A percentile compares a stretch with the other conserved stretches of the same genome.
These are phyloP conservation scores for Agrilus planipennis DNA, from an alignment of 1,140 invertebrate species.

Conservation along the genomic window DNA sequence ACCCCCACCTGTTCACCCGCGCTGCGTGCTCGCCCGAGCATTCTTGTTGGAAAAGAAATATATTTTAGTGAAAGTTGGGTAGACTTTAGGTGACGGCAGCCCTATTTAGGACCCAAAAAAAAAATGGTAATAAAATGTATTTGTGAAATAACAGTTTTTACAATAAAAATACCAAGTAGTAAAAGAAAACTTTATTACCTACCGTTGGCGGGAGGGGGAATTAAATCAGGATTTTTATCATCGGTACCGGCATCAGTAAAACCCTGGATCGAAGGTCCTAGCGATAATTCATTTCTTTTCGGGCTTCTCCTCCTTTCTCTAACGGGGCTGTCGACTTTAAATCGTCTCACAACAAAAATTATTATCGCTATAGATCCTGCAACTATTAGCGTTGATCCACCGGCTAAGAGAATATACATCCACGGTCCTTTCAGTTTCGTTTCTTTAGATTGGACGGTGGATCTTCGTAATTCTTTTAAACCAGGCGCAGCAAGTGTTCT, in stretches of 20 bases:
- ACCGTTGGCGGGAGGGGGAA: slow-evolving; percentile 29
- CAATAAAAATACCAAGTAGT: no score
- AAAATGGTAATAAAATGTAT: no score
- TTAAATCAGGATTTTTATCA: slow-evolving; percentile 33
- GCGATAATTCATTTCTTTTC: slow-evolving; percentile 23
- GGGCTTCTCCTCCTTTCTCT: slow-evolving; percentile 24
- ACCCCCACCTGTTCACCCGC: no score
- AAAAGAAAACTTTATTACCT: slow-evolving; percentile 9
- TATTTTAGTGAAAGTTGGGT: no score
- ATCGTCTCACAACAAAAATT: slow-evolving; percentile 27
- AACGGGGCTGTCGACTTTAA: slow-evolving; percentile 29
- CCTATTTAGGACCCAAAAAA: no score
- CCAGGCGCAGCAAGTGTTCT: slow-evolving; percentile 27
- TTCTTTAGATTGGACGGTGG: slow-evolving; percentile 23
- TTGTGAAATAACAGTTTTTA: no score
- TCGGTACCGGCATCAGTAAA: slow-evolving; percentile 27
- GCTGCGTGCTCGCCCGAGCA: no score
- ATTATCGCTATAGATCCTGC: slow-evolving; percentile 27
- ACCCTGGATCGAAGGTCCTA: slow-evolving; percentile 22
- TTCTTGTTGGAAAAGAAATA: no score
- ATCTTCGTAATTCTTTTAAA: slow-evolving; percentile 30
- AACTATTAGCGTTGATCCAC: slow-evolving; percentile 30
- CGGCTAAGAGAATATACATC: slow-evolving; percentile 31
- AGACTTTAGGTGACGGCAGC: no score
- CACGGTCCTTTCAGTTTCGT: slow-evolving; percentile 22